A percentile compares a stretch with the other conserved stretches of the same genome.
Evolutionary conservation across 2,888 invertebrate species (phyloP).

Genomic region (Eristalis pertinax): DNA sequence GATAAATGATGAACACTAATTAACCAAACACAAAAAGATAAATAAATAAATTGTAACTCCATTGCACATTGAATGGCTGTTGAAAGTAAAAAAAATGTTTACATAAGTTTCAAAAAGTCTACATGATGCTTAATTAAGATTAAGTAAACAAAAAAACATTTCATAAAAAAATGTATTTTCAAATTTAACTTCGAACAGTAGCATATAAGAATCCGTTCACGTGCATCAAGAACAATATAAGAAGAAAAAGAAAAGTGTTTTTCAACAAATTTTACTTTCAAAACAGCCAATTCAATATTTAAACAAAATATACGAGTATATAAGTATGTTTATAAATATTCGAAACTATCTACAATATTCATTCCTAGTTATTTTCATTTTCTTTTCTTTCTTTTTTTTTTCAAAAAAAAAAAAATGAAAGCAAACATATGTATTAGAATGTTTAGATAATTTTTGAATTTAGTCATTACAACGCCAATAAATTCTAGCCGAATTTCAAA

Average conservation of each 20-base stretch:
- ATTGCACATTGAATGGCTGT: slow-evolving; percentile 31
- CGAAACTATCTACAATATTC: slow-evolving; percentile 39
- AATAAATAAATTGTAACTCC: slow-evolving; percentile 33
- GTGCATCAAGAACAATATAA: slow-evolving; percentile 1
- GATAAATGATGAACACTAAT: no score
- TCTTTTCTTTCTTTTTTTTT: not conserved
- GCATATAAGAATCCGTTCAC: slow-evolving; percentile 2
- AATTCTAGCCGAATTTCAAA: slow-evolving; percentile 33
- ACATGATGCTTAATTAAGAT: not conserved
- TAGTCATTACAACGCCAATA: slow-evolving; percentile 11
- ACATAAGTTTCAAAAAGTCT: slow-evolving; percentile 6
- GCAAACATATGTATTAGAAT: slow-evolving; percentile 52
- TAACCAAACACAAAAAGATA: not conserved
- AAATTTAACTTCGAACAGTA: not conserved
- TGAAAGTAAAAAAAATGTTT: slow-evolving; percentile 53
- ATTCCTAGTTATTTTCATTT: slow-evolving; percentile 45
- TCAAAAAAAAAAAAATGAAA: slow-evolving; percentile 30
- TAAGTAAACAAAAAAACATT: not conserved
- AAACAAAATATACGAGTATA: slow-evolving; percentile 5
- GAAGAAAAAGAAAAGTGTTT: not conserved
- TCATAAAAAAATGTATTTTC: not conserved
- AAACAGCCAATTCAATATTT: slow-evolving; percentile 36
- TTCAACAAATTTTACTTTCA: slow-evolving; percentile 45
- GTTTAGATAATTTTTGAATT: slow-evolving; percentile 16
- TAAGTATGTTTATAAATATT: not conserved